Evolutionary conservation across 92 coral and sea anemone genomes (phyloP).

Genomic region (Micromussa lordhowensis): DNA sequence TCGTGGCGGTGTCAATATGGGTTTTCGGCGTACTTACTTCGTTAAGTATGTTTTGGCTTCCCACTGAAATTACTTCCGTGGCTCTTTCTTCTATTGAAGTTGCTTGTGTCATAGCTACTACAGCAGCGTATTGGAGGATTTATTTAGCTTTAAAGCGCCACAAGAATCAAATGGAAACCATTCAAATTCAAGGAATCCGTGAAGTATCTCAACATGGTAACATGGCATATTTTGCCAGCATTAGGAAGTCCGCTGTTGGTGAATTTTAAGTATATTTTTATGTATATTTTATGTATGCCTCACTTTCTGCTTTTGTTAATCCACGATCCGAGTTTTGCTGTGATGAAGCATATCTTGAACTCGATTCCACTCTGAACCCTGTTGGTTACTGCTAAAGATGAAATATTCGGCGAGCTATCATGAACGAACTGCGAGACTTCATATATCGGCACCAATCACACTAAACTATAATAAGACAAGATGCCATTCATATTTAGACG

Average conservation of each 20-base stretch:
- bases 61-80: not conserved
- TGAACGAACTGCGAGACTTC: not conserved
- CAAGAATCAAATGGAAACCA: not conserved
- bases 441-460: too few species aligned
- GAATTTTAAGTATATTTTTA: not conserved
- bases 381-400: not conserved
- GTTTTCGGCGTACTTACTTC: not conserved
- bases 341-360: not conserved
- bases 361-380: not conserved
- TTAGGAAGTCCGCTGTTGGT: not conserved
- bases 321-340: not conserved
- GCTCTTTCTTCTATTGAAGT: not conserved
- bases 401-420: not conserved
- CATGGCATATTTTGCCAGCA: not conserved
- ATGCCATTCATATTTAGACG: too few species aligned
- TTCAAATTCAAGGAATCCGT: not conserved
- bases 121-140: not conserved
- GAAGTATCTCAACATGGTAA: not conserved
- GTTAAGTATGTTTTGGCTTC: not conserved
- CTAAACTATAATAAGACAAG: too few species aligned
- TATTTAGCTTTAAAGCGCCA: not conserved
- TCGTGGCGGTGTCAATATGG: constrained; percentile 11
- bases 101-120: not conserved
- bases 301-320: not conserved
- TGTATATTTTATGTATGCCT: too few species aligned